A percentile compares a stretch with the other conserved stretches of the same genome.
phyloP scores from a whole-genome alignment of 2,113 vertebrate species.

The Xiphophorus couchianus region DNA sequence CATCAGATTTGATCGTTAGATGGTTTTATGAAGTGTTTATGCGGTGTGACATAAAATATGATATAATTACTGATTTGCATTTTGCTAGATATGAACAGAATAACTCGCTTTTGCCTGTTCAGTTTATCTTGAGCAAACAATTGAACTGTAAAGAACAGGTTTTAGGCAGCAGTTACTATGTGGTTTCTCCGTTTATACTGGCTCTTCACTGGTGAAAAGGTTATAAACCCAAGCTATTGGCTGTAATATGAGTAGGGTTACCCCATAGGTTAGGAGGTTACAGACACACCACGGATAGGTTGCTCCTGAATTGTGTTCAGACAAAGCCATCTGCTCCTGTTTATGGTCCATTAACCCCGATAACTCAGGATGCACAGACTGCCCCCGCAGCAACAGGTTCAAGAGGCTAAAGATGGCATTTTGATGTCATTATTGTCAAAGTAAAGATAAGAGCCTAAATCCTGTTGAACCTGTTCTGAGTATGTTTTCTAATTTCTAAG shows the following conservation, averaged over 20 bases:
- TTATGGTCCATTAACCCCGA: conserved; percentile 78
- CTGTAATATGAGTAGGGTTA: conserved; percentile 61
- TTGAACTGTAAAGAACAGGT: conserved; percentile 29
- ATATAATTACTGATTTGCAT: conserved; percentile 25
- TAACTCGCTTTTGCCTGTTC: neutral
- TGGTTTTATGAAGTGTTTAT: neutral
- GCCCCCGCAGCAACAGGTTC: conserved; percentile 78
- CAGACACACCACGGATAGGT: conserved; percentile 57
- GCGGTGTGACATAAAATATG: neutral
- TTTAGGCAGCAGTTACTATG: conserved; percentile 23
- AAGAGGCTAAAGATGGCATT: conserved; percentile 40
- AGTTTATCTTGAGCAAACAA: conserved; percentile 45
- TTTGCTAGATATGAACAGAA: neutral
- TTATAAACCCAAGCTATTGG: conserved; percentile 63
- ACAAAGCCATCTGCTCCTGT: conserved; percentile 80
- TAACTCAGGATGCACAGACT: conserved; percentile 61
- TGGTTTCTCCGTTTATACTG: conserved; percentile 45
- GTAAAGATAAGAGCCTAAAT: neutral
- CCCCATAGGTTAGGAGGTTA: conserved; percentile 63
- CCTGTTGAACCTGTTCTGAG: conserved; percentile 8
- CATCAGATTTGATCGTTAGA: neutral
- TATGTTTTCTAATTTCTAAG: neutral
- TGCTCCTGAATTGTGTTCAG: conserved; percentile 61
- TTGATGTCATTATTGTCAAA: neutral
- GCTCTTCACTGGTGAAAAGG: conserved; percentile 56